Evolutionary conservation across 1,140 invertebrate species (phyloP).

Genomic region (Amphibalanus amphitrite): DNA sequence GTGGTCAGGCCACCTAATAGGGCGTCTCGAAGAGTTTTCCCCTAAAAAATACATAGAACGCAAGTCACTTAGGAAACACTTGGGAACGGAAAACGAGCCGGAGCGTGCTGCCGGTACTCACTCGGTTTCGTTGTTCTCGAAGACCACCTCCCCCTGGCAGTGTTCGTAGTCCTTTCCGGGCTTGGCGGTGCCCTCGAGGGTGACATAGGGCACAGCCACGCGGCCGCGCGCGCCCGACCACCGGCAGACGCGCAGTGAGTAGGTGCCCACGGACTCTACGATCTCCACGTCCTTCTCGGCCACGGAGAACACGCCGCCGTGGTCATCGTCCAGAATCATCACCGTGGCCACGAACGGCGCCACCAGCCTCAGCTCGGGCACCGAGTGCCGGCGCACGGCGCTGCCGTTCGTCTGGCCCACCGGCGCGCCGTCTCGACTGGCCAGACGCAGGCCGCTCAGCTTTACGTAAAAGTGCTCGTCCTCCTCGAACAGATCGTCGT

Average conservation of each 20-base stretch:
- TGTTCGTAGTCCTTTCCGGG: conserved; percentile 77
- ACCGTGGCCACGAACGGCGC: no score
- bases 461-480: no score
- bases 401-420: conserved; percentile 18
- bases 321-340: conserved; percentile 97
- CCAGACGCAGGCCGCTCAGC: conserved; percentile 38
- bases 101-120: conserved; percentile 39
- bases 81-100: no score
- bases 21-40: no score
- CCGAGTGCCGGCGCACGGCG: conserved; percentile 38
- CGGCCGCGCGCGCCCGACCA: conserved; percentile 82
- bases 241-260: conserved; percentile 58
- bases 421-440: conserved; percentile 17
- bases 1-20: no score
- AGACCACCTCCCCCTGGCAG: conserved; percentile 61
- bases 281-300: conserved; percentile 63
- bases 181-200: conserved; percentile 80
- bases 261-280: conserved; percentile 76
- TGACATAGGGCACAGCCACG: conserved; percentile 74
- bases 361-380: conserved; percentile 42
- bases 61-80: no score
- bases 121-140: conserved; percentile 98
- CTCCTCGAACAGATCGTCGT: conserved; percentile 97
- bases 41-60: no score
- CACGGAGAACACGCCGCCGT: conserved; percentile 91